Evolutionary conservation across 2,888 invertebrate species (phyloP), one percentile per base, ranked within the genome.

Genomic region (Spodoptera exigua): DNA sequence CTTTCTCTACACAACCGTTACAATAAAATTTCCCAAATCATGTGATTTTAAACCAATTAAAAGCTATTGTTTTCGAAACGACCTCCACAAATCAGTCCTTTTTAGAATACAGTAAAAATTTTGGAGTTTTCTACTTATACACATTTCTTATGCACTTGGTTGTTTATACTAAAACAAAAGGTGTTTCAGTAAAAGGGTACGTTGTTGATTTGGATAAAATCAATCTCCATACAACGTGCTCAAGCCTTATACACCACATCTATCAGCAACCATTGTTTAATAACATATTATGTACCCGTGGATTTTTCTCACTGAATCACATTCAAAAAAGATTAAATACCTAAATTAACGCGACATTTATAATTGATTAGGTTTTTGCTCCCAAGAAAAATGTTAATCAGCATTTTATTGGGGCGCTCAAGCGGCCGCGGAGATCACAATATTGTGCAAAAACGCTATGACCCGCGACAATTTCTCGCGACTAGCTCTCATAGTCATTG

Each of bases 401-500:
- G 40, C 56, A 51, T 52, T 59, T 58, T 61, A 62, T 70, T 61
- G 64, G 69, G 70, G 51, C 70, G 51, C 47, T 61, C 53, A 52
- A 61, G 74, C 71, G 62, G 67, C 54, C 58, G 43, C 35, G 48
- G 52, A 51, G 61, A 74, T 82, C 73, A 78, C 79, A 80, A 79
- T 80, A 82, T 80, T 73, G 77, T 71, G 80, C 74, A 89, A 89
- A 91, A 91, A 87, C 75, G 55, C 64, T 78, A 79, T 76, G 80
- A 81, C 78, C 76, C 75, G 80, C 76, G 81, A 85, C 83, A 85
- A 80, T 90, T 90, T 90, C 91, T 86, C 87, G 82, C 77, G 74
- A 73, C 70, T 80, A 76, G 80, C 84, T 89, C 89, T 82, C 90
- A 88, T 84, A 81, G 79, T 84, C 83, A 93, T 93, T 93, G 93